Evolutionary conservation across 1,140 invertebrate species (phyloP).

Genomic region (Steinernema feltiae): DNA sequence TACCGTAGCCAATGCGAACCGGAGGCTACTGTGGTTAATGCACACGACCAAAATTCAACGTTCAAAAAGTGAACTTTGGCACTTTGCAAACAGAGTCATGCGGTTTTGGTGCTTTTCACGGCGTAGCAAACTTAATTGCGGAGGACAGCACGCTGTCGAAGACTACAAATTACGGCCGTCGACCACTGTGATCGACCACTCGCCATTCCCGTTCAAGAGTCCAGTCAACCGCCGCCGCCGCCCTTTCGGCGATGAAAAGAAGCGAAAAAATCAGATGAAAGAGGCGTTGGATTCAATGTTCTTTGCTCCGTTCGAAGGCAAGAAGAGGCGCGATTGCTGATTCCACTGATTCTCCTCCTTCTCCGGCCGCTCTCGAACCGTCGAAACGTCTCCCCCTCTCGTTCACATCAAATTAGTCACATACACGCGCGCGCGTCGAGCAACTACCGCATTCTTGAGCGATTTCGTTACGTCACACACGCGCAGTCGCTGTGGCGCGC

Average conservation of each 20-base stretch:
- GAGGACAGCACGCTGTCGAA: neutral
- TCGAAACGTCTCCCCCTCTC: neutral
- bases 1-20: neutral
- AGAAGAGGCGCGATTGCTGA: neutral
- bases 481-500: no score
- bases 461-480: constrained; percentile 20
- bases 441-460: neutral
- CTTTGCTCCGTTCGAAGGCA: neutral
- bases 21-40: neutral
- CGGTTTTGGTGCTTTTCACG: neutral
- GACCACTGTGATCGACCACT: neutral
- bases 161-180: neutral
- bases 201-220: neutral
- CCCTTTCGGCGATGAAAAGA: no score
- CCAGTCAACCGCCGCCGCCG: neutral
- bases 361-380: neutral
- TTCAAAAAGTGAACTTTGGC: neutral
- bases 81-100: neutral
- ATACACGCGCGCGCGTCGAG: constrained; percentile 11
- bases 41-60: neutral
- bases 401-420: neutral
- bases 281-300: neutral
- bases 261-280: neutral
- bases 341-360: no score
- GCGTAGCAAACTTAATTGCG: neutral